Percentiles rank a stretch among this genome's conserved stretches.
These are phyloP conservation scores for Sialia sialis DNA, from an alignment of 2,113 vertebrate species.

Conservation along the genomic window DNA sequence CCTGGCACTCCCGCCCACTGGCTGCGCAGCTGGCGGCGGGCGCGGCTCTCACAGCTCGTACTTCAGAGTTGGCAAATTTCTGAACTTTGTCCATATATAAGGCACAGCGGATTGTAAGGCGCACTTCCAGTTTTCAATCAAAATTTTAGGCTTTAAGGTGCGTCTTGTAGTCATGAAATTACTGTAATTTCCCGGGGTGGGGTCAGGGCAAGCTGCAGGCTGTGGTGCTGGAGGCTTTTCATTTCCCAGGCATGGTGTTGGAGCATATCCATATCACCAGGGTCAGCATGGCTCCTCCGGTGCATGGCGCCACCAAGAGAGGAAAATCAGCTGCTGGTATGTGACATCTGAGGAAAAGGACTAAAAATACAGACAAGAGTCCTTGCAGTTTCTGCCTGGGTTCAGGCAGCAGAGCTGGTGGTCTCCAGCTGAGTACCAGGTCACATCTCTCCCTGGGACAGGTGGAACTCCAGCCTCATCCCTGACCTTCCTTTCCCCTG, in stretches of 20 bases:
- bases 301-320: neutral
- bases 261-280: accelerated
- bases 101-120: too few species aligned
- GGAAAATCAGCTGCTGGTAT: neutral
- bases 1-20: too few species aligned
- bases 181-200: neutral
- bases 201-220: neutral
- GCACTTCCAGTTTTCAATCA: too few species aligned
- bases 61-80: too few species aligned
- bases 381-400: neutral
- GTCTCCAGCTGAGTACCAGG: neutral
- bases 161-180: too few species aligned
- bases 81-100: too few species aligned
- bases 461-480: neutral
- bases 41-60: too few species aligned
- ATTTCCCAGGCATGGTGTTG: neutral
- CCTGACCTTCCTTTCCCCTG: neutral
- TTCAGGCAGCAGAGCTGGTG: neutral
- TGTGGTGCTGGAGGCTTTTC: neutral
- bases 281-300: accelerated
- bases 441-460: neutral
- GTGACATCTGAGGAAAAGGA: neutral
- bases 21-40: too few species aligned
- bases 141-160: too few species aligned
- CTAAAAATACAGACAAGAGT: neutral